phyloP scores from a whole-genome alignment of 2,797 vertebrate species.

The Sebastes aleutianus region DNA sequence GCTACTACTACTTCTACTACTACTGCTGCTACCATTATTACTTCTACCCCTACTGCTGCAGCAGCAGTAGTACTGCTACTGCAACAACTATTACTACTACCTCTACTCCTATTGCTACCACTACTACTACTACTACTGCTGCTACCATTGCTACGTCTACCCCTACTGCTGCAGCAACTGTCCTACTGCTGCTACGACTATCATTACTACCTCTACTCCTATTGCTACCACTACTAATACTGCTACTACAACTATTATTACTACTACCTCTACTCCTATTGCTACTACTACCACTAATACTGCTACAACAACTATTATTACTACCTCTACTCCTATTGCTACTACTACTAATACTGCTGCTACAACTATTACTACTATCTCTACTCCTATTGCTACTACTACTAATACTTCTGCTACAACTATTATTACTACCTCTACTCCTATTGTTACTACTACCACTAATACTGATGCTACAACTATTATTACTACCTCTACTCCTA shows the following conservation, averaged over 20 bases:
- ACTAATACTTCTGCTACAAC: accelerated
- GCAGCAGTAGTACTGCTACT: background rate
- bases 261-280: too few species aligned
- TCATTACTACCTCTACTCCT: background rate
- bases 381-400: too few species aligned
- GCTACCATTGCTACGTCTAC: background rate
- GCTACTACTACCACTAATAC: too few species aligned
- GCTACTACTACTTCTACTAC: background rate
- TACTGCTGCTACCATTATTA: background rate
- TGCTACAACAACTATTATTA: too few species aligned
- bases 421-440: too few species aligned
- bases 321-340: too few species aligned
- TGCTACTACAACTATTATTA: background rate
- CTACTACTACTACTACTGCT: background rate
- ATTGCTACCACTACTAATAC: background rate
- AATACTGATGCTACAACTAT: too few species aligned
- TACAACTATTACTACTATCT: too few species aligned
- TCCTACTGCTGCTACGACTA: background rate
- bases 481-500: too few species aligned
- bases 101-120: background rate
- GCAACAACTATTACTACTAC: background rate
- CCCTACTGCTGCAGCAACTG: background rate
- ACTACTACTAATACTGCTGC: too few species aligned
- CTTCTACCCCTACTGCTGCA: background rate
- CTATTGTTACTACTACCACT: too few species aligned